A percentile compares a stretch with the other conserved stretches of the same genome.
These are phyloP conservation scores for Sardina pilchardus DNA, from an alignment of 2,113 vertebrate species.

Conservation along the genomic window DNA sequence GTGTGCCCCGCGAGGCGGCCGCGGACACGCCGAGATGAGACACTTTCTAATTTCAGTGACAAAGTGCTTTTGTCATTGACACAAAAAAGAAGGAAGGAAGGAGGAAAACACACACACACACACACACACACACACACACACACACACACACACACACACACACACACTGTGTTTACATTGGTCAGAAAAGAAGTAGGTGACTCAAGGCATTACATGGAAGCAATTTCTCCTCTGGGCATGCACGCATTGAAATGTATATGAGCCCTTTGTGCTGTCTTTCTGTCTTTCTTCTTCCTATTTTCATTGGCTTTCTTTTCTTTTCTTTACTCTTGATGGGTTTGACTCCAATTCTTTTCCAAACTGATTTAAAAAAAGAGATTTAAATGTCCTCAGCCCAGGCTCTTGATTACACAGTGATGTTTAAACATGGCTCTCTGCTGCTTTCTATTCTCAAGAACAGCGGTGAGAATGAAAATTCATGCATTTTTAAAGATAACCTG, in stretches of 20 bases:
- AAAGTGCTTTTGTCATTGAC: constrained; percentile 19
- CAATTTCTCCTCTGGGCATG: background rate
- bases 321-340: background rate
- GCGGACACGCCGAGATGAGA: background rate
- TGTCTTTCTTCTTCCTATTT: background rate
- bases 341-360: background rate
- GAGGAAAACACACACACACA: background rate
- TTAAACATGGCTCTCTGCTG: background rate
- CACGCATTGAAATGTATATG: background rate
- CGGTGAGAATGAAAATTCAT: constrained; percentile 6
- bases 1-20: constrained; percentile 2
- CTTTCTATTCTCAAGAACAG: background rate
- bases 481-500: constrained; percentile 40
- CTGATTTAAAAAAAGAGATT: background rate
- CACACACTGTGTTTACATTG: background rate
- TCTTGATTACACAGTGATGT: constrained; percentile 5
- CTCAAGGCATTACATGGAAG: background rate
- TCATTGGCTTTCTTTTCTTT: background rate
- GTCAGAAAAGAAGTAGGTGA: background rate
- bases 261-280: background rate
- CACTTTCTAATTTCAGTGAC: constrained; percentile 19
- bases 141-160: constrained; percentile 2
- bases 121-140: constrained; percentile 2
- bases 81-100: background rate
- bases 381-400: background rate